Evolutionary conservation across 2,888 invertebrate genomes (phyloP), one percentile per base, ranked within the genome.

Genomic region (Platycnemis pennipes): DNA sequence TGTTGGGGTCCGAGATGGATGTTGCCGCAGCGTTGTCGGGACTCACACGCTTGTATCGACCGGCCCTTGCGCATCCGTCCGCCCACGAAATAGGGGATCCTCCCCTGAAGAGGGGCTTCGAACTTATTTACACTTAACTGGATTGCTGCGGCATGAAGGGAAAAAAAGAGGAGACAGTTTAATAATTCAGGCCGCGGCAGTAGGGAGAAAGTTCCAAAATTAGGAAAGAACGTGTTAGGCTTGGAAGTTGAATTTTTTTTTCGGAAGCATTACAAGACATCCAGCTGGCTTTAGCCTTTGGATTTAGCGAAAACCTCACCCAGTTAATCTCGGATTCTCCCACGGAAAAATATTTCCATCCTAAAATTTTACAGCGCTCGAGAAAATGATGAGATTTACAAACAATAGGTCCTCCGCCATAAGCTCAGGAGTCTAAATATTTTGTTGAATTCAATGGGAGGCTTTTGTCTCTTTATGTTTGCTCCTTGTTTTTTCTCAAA

Each of bases 91-190:
- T 11, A 2, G 77, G n/a, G 26, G 31, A 77, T 37, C 77, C 37
- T 37, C 11, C 37, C 77, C 77, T 31, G 31, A n/a, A 37, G 13
- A 69, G 37, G 37, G 37, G 77, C 77, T 77, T 77, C 37, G 77
- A 31, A 77, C 77, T 77, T 77, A 77, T 77, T 77, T 77, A 77
- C 77, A 77, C 77, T 77, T 37, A 77, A 77, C 77, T 63, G 63
- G 63, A 22, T 63, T 63, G 26, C 63, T 77, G 77, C 77, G 77
- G 77, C 31, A 77, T 37, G 77, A 26, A 77, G 37, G 11, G 37
- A 77, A 37, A 77, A 63, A 63, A 63, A 63, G 22, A 26, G 26
- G 77, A 77, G 37, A 77, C 77, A 77, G 2, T 77, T 77, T 8
- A 37, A 77, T 77, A 37, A 77, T 77, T 77, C 77, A 77, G 77